phyloP scores from a whole-genome alignment of 2,888 invertebrate genomes.

The Diogma glabrata region DNA sequence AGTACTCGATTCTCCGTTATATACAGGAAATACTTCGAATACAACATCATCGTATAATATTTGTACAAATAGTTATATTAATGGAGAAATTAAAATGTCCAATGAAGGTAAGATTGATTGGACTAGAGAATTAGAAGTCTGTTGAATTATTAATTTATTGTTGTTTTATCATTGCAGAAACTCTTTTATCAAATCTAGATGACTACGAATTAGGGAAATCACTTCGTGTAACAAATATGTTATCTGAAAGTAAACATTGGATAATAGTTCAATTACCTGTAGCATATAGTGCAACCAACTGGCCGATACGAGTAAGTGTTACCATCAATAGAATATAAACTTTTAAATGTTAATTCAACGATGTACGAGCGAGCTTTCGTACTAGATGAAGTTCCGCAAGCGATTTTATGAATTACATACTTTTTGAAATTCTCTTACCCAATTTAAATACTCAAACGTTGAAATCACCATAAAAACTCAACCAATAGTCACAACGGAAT shows the following conservation, averaged over 20 bases:
- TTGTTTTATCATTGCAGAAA: neutral
- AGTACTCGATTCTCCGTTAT: slow-evolving; percentile 17
- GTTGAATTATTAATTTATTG: too few species aligned
- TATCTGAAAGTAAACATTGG: slow-evolving; percentile 87
- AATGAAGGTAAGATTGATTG: slow-evolving; percentile 16
- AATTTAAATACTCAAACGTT: too few species aligned
- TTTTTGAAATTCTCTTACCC: too few species aligned
- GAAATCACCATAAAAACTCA: too few species aligned
- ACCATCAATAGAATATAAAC: too few species aligned
- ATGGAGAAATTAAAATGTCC: slow-evolving; percentile 12
- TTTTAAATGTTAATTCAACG: too few species aligned
- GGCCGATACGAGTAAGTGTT: slow-evolving; percentile 81
- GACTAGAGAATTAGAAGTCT: too few species aligned
- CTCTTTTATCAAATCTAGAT: slow-evolving; percentile 19
- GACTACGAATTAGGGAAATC: slow-evolving; percentile 32
- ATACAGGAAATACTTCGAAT: slow-evolving; percentile 2
- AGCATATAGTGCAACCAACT: slow-evolving; percentile 89
- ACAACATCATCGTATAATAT: slow-evolving; percentile 12
- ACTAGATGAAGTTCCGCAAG: too few species aligned
- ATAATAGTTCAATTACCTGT: slow-evolving; percentile 79
- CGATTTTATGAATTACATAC: too few species aligned
- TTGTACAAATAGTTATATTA: slow-evolving; percentile 13
- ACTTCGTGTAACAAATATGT: slow-evolving; percentile 43
- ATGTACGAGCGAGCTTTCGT: too few species aligned
- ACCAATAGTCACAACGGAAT: too few species aligned